Evolutionary conservation across 2,888 invertebrate genomes (phyloP).

Genomic region (Diarsia rubi): DNA sequence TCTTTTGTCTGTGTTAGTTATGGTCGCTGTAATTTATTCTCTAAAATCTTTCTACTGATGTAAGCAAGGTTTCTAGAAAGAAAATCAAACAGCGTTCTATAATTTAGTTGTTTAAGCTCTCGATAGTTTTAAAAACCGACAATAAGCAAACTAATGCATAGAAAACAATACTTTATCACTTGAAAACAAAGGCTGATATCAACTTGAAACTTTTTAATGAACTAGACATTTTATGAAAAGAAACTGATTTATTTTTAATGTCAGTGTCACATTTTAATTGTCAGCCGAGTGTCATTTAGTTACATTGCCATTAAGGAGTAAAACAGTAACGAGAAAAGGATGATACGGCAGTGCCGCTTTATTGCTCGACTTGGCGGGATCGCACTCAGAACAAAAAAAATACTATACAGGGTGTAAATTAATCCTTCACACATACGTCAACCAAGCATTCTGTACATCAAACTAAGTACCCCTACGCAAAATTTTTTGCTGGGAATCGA

Average conservation of each 20-base stretch:
- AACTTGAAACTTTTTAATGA: neutral
- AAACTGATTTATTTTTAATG: neutral
- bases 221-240: neutral
- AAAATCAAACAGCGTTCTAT: neutral
- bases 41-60: neutral
- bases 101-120: neutral
- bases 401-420: too few species aligned
- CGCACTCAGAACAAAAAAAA: neutral
- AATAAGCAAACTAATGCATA: neutral
- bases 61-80: neutral
- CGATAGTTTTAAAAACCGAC: neutral
- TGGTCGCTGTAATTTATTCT: neutral
- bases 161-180: neutral
- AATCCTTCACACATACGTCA: too few species aligned
- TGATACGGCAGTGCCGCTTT: too few species aligned
- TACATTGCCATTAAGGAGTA: neutral
- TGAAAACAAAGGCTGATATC: neutral
- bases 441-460: too few species aligned
- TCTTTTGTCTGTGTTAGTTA: neutral
- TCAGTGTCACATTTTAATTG: conserved; percentile 1
- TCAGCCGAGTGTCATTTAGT: neutral
- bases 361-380: too few species aligned
- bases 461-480: too few species aligned
- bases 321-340: too few species aligned
- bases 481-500: too few species aligned